These are phyloP conservation scores for Dasyurus viverrinus DNA, from an alignment of 2,113 vertebrate genomes.

Conservation along the genomic window DNA sequence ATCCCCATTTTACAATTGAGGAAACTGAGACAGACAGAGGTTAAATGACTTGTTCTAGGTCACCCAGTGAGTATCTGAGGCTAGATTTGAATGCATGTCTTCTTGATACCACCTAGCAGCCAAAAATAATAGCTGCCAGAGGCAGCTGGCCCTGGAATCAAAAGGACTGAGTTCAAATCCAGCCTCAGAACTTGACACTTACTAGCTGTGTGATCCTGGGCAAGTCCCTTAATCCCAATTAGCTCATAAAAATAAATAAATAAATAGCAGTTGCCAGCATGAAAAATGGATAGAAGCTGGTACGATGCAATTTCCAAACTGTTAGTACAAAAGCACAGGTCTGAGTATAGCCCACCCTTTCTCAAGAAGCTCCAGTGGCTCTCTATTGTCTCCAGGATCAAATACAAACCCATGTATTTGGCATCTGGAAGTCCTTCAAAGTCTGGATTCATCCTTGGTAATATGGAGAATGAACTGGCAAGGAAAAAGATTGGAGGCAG, in stretches of 20 bases:
- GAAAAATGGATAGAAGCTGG: too few relatives aligned
- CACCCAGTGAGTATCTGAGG: background rate
- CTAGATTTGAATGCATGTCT: background rate
- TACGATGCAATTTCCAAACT: background rate
- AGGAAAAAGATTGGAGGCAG: too few relatives aligned
- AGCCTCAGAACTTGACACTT: too few relatives aligned
- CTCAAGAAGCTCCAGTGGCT: background rate
- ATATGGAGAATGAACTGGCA: too few relatives aligned
- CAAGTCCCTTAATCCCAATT: too few relatives aligned
- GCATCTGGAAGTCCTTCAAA: background rate
- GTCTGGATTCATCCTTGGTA: background rate
- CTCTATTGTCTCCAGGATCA: background rate
- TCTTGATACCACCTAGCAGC: background rate
- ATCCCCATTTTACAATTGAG: background rate
- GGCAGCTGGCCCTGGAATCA: too few relatives aligned
- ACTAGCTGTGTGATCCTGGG: too few relatives aligned
- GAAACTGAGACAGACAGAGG: background rate
- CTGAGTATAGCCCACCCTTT: background rate
- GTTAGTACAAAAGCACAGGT: background rate
- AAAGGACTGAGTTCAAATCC: too few relatives aligned
- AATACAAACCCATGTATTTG: background rate
- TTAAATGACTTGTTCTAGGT: background rate
- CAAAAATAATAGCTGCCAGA: too few relatives aligned
- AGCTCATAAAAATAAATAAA: too few relatives aligned
- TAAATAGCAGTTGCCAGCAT: too few relatives aligned